These are phyloP conservation scores for Apotomis betuletana DNA, from an alignment of 2,888 invertebrate species.

Conservation along the genomic window DNA sequence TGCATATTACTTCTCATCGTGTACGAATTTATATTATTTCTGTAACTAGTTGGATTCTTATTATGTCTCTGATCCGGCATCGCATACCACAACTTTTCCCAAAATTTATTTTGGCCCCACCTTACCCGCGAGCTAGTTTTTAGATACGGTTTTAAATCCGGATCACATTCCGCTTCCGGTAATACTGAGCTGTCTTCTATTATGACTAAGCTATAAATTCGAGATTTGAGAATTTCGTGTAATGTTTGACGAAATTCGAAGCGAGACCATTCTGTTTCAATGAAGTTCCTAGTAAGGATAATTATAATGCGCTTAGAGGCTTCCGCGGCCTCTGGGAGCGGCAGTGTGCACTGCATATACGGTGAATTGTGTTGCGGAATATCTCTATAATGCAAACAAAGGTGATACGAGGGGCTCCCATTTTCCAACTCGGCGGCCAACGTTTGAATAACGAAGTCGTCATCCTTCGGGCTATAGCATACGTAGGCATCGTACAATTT, in stretches of 20 bases:
- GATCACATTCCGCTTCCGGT: constrained; percentile 92
- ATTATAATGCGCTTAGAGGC: constrained; percentile 93
- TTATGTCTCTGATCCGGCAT: constrained; percentile 88
- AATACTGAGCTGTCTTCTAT: constrained; percentile 92
- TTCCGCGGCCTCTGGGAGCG: constrained; percentile 93
- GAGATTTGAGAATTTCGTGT: constrained; percentile 92
- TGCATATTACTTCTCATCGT: constrained; percentile 86
- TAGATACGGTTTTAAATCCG: constrained; percentile 93
- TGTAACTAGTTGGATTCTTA: constrained; percentile 84
- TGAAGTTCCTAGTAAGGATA: constrained; percentile 93
- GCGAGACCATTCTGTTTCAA: constrained; percentile 96
- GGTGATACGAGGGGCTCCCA: constrained; percentile 89
- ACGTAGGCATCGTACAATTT: constrained; percentile 97
- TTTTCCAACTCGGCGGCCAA: constrained; percentile 94
- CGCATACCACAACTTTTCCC: constrained; percentile 95
- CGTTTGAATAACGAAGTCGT: constrained; percentile 94
- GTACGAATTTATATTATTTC: constrained; percentile 92
- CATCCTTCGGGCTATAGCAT: constrained; percentile 96
- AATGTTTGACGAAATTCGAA: constrained; percentile 95
- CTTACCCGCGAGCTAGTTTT: constrained; percentile 92
- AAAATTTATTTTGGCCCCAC: constrained; percentile 96
- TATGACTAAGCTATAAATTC: constrained; percentile 92
- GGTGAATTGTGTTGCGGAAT: constrained; percentile 87
- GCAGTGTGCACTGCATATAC: constrained; percentile 88
- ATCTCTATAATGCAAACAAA: constrained; percentile 95